Conservation (phyloP, 2,113 vertebrate genomes). For the Apaloderma vittatum region DNA sequence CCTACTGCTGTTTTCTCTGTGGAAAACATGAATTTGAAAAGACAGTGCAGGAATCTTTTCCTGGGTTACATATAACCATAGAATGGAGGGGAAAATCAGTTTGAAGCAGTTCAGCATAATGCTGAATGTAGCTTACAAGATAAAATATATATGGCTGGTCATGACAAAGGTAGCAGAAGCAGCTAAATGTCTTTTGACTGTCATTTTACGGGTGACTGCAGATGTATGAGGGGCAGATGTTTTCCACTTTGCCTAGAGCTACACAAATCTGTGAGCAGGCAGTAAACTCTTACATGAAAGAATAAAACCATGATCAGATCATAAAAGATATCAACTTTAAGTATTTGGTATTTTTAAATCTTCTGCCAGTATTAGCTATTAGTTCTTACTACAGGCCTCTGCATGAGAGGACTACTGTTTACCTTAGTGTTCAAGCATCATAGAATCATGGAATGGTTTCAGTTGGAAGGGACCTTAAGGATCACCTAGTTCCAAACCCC, state of each 20-base stretch:
- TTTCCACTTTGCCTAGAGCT: not conserved
- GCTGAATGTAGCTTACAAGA: not conserved
- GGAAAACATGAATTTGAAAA: not conserved
- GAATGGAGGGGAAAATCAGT: not conserved
- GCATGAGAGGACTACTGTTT: not conserved
- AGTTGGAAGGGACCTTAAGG: too few species aligned
- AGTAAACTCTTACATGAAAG: accelerated
- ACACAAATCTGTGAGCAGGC: not conserved
- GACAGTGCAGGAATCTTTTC: not conserved
- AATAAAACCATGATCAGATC: not conserved
- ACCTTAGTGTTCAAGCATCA: not conserved
- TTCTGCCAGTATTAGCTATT: not conserved
- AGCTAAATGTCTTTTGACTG: not conserved
- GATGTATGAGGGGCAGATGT: not conserved
- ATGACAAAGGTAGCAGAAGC: not conserved
- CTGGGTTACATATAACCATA: not conserved
- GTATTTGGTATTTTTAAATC: not conserved
- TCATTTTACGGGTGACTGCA: slow-evolving; percentile 22
- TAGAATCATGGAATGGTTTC: too few species aligned
- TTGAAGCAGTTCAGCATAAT: not conserved
- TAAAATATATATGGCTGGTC: not conserved
- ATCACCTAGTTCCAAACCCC: too few species aligned
- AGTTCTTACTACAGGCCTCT: not conserved
- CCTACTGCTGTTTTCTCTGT: not conserved
- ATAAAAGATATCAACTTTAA: not conserved